These are phyloP conservation scores for Penaeus chinensis DNA, from an alignment of 1,140 invertebrate species.

Conservation along the genomic window DNA sequence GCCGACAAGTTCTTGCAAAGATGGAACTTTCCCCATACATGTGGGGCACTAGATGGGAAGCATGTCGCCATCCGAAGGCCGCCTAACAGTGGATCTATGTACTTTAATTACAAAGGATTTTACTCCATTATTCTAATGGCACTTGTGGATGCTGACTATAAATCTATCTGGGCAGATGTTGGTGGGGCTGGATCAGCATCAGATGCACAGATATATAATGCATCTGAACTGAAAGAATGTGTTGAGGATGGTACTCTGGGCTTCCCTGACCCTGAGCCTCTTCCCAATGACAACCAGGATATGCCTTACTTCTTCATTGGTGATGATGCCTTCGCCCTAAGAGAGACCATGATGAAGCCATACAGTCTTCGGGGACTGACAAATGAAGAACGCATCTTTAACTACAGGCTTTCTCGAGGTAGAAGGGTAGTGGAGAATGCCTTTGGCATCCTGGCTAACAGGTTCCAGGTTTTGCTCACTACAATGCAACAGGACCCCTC, in stretches of 20 bases:
- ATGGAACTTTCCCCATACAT: constrained; percentile 67
- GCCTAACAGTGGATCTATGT: constrained; percentile 62
- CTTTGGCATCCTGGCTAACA: constrained; percentile 29
- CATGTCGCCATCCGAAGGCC: constrained; percentile 65
- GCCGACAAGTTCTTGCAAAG: constrained; percentile 19
- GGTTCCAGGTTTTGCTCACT: constrained; percentile 25
- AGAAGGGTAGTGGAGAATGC: constrained; percentile 41
- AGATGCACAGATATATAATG: constrained; percentile 41
- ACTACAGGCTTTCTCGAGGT: constrained; percentile 23
- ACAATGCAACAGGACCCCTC: constrained; percentile 16
- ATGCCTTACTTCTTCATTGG: constrained; percentile 22
- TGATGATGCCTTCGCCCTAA: constrained; percentile 33
- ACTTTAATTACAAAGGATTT: constrained; percentile 68
- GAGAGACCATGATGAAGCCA: constrained; percentile 23
- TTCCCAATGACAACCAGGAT: constrained; percentile 28
- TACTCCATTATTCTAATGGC: constrained; percentile 67
- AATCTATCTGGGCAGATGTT: constrained; percentile 66
- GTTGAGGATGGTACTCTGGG: constrained; percentile 33
- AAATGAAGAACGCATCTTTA: constrained; percentile 25
- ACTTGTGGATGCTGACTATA: constrained; percentile 65
- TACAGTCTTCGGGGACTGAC: constrained; percentile 13
- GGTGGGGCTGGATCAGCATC: constrained; percentile 59
- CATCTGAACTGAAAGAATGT: constrained; percentile 30
- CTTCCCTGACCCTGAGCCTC: constrained; percentile 43
- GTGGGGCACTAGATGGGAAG: constrained; percentile 69